phyloP scores from a whole-genome alignment of 2,113 vertebrate species.

The Eretmochelys imbricata region DNA sequence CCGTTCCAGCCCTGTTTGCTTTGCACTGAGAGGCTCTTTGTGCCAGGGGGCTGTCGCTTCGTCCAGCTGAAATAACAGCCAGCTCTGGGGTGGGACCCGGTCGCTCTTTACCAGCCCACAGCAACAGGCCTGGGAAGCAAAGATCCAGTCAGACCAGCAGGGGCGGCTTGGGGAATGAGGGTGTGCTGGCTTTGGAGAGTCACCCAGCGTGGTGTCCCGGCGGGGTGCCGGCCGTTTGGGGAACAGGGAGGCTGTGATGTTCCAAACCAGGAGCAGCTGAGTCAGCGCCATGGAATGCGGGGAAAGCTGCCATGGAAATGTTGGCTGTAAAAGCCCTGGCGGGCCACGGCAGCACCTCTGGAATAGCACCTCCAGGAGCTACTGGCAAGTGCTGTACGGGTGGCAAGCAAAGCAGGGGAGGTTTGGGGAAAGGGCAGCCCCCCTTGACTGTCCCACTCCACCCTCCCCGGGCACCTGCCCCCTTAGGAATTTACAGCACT shows the following conservation, averaged over 20 bases:
- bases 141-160: background rate
- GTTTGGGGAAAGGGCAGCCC: background rate
- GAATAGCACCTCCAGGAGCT: background rate
- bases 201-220: background rate
- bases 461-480: background rate
- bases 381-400: background rate
- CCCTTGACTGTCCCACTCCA: background rate
- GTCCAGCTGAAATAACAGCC: background rate
- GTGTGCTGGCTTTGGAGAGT: background rate
- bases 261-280: background rate
- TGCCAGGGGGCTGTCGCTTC: background rate
- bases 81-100: background rate
- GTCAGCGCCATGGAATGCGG: background rate
- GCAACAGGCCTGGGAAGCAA: background rate
- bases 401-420: background rate
- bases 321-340: background rate
- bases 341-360: background rate
- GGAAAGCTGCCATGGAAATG: background rate
- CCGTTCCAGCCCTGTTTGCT: background rate
- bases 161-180: background rate
- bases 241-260: background rate
- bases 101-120: background rate
- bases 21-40: background rate
- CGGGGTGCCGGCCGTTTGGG: background rate
- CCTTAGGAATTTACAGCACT: background rate